Percentiles rank a stretch among this genome's conserved stretches.
phyloP scores from a whole-genome alignment of 2,797 vertebrate species.

The Cyprinella venusta region DNA sequence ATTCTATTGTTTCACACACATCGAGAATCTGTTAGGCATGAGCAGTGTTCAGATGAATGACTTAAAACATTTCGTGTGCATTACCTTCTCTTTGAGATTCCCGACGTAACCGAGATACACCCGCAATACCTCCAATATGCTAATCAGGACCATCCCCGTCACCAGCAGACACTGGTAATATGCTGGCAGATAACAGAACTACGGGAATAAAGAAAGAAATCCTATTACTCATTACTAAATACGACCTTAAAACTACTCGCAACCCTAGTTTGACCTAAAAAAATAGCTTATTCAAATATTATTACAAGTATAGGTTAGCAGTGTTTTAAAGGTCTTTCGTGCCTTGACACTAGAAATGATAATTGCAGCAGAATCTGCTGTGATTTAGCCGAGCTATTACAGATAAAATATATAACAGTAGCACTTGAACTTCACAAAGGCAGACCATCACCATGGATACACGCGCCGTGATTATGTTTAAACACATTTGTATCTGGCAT shows the following conservation, averaged over 20 bases:
- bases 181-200: conserved; percentile 78
- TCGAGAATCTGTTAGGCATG: background rate
- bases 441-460: conserved; percentile 4
- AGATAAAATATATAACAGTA: background rate
- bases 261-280: background rate
- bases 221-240: background rate
- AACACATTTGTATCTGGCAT: conserved; percentile 2
- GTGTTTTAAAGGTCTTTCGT: background rate
- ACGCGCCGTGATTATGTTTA: background rate
- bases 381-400: background rate
- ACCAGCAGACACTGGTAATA: conserved; percentile 86
- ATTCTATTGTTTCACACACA: background rate
- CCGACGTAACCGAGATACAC: conserved; percentile 86
- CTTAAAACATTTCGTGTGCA: background rate
- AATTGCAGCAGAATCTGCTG: background rate
- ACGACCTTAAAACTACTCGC: background rate
- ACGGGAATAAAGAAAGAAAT: conserved; percentile 31
- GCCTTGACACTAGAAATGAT: background rate
- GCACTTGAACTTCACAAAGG: conserved; percentile 4
- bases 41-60: background rate
- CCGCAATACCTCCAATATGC: conserved; percentile 75
- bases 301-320: background rate
- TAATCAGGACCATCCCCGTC: conserved; percentile 78
- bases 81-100: conserved; percentile 88
- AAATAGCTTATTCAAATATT: background rate